Evolutionary conservation across 2,888 invertebrate genomes (phyloP).

Genomic region (Mesoligia furuncula): DNA sequence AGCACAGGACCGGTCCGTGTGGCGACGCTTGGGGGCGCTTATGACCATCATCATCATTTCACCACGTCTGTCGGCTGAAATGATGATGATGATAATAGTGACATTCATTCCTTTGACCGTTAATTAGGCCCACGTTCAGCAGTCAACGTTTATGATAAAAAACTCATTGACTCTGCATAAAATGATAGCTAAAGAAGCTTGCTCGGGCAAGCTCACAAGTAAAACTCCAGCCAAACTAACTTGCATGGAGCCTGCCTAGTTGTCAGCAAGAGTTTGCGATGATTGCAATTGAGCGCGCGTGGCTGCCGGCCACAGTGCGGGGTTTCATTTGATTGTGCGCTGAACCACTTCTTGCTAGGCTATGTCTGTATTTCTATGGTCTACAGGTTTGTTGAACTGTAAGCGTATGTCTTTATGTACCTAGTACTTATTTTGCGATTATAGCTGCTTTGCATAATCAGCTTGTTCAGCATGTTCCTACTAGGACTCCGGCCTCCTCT

Average conservation of each 20-base stretch:
- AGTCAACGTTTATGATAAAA: not conserved
- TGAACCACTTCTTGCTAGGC: conserved; percentile 8
- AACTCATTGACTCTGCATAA: not conserved
- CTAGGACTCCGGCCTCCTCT: not conserved
- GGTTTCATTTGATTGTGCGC: conserved; percentile 52
- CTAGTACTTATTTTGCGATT: not conserved
- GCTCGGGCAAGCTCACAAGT: not conserved
- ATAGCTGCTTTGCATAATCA: not conserved
- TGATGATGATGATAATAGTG: not conserved
- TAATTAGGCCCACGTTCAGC: not conserved
- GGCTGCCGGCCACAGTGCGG: not conserved
- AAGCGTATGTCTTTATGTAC: not conserved
- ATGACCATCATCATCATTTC: no score
- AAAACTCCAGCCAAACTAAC: not conserved
- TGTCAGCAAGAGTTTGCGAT: not conserved
- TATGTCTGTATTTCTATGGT: not conserved
- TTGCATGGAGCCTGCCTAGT: not conserved
- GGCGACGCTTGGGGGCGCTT: not conserved
- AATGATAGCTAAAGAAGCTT: not conserved
- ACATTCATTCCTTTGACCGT: no score
- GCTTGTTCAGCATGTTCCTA: not conserved
- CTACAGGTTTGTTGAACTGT: not conserved
- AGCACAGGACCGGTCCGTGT: no score
- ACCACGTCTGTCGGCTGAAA: no score
- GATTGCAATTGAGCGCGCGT: conserved; percentile 16